Base-by-base conservation (phyloP, 2,113 vertebrate genomes). In the Hypomesus transpacificus region DNA sequence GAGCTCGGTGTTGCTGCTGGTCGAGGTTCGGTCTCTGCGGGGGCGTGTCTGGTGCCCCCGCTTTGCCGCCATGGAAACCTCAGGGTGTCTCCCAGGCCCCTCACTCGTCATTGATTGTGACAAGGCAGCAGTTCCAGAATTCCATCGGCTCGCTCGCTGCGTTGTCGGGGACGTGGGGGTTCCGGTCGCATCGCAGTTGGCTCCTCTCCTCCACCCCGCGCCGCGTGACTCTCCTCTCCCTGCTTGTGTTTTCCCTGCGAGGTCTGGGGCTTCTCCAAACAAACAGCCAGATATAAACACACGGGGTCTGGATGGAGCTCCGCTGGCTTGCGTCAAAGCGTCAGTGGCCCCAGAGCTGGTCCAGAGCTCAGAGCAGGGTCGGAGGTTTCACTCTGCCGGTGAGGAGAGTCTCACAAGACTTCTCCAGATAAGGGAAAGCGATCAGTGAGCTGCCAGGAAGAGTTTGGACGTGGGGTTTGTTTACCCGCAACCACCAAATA, bases 181-280 rank as follows among this genome's bases (percentile, higher is more conserved):
- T 75, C 78, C 72, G 71, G 73, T 80, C 79, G 74, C 58, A 70
- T 74, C 17, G 53, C 68, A 75, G 76, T 79, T 46, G 31, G 76
- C 17, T 74, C 70, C 34, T 65, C 65, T 73, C 79, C 69, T 83
- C 73, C 73, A 70, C 76, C 62, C 61, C 6, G 62, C 80, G 51
- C 68, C 62, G 67, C 70, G 68, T 84, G 85, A 87, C 79, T 68
- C 61, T 57, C 81, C 80, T 79, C 82, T 82, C 82, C 82, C 77
- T 84, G 66, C 89, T 86, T 87, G 85, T 87, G 83, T 87, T 90
- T 89, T 88, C 81, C 84, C 84, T 87, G 85, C 85, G 78, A 86
- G 80, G 86, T 86, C 89, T 89, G 87, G 70, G 81, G 85, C 87
- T 89, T 90, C 80, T 88, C 87, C 84, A 90, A 91, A 90, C 86